These are phyloP conservation scores for Paelopatides confundens DNA, from an alignment of 53 echinoderm and acorn worm genomes.

Conservation along the genomic window DNA sequence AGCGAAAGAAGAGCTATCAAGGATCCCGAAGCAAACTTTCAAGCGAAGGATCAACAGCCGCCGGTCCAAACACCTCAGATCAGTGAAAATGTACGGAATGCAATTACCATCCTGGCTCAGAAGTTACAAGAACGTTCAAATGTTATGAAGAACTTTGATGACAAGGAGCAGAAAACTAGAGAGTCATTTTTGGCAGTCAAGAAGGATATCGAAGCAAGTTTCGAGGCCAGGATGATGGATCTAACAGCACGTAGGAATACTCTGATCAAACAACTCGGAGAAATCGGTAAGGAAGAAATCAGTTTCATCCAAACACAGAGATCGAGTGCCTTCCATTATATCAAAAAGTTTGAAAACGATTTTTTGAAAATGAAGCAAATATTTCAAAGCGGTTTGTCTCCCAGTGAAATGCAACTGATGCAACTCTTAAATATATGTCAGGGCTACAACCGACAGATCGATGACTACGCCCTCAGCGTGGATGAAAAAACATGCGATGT, in stretches of 20 bases:
- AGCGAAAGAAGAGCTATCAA: not conserved
- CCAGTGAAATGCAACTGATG: slow-evolving; percentile 80
- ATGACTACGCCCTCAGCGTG: slow-evolving; percentile 85
- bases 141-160: slow-evolving; percentile 76
- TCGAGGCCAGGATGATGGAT: slow-evolving; percentile 78
- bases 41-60: not conserved
- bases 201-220: slow-evolving; percentile 75
- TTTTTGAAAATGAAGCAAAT: slow-evolving; percentile 84
- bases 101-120: slow-evolving; percentile 73
- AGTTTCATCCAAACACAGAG: slow-evolving; percentile 79
- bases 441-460: slow-evolving; percentile 83
- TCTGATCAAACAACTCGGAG: slow-evolving; percentile 82
- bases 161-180: slow-evolving; percentile 73
- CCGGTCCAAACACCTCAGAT: slow-evolving; percentile 43
- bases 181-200: slow-evolving; percentile 78
- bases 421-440: slow-evolving; percentile 77
- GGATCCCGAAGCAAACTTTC: not conserved
- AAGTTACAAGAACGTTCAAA: slow-evolving; percentile 83
- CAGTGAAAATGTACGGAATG: slow-evolving; percentile 73
- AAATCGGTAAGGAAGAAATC: slow-evolving; percentile 86
- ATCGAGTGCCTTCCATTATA: slow-evolving; percentile 86
- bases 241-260: slow-evolving; percentile 73
- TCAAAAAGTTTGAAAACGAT: slow-evolving; percentile 84
- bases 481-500: slow-evolving; percentile 73
- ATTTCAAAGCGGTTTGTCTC: slow-evolving; percentile 60